Percentiles rank a stretch among this genome's conserved stretches.
These are phyloP conservation scores for Xestobium rufovillosum DNA, from an alignment of 2,888 invertebrate species.

Conservation along the genomic window DNA sequence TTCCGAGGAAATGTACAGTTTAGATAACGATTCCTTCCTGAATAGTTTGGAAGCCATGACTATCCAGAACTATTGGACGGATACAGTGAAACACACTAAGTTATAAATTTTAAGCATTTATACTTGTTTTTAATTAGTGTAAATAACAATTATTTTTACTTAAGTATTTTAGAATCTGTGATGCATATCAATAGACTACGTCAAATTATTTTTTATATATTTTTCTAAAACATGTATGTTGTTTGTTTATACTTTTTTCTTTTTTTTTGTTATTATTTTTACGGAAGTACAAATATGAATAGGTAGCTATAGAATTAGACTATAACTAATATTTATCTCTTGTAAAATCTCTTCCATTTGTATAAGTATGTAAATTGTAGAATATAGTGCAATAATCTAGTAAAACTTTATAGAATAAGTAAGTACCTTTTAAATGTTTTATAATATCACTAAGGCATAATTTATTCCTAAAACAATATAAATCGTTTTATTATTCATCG, in stretches of 20 bases:
- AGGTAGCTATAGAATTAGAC: too few relatives aligned
- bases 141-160: conserved; percentile 12
- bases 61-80: conserved; percentile 90
- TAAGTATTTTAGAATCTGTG: conserved; percentile 42
- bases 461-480: too few relatives aligned
- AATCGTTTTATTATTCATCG: too few relatives aligned
- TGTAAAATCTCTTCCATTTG: too few relatives aligned
- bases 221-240: conserved; percentile 10
- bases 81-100: conserved; percentile 84
- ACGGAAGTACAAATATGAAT: too few relatives aligned
- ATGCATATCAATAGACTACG: conserved; percentile 38
- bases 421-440: too few relatives aligned
- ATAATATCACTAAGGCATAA: too few relatives aligned
- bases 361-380: too few relatives aligned
- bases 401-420: too few relatives aligned
- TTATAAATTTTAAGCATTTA: conserved; percentile 48
- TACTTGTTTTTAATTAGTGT: conserved; percentile 17
- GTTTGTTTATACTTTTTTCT: conserved; percentile 22
- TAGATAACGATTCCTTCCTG: conserved; percentile 89
- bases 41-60: conserved; percentile 92
- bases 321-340: too few relatives aligned
- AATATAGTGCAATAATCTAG: too few relatives aligned
- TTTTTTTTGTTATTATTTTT: conserved; percentile 24
- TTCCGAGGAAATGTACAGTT: conserved; percentile 88
- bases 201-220: conserved; percentile 17